These are phyloP conservation scores for Semaprochilodus insignis DNA, from an alignment of 2,797 vertebrate species.

Conservation along the genomic window DNA sequence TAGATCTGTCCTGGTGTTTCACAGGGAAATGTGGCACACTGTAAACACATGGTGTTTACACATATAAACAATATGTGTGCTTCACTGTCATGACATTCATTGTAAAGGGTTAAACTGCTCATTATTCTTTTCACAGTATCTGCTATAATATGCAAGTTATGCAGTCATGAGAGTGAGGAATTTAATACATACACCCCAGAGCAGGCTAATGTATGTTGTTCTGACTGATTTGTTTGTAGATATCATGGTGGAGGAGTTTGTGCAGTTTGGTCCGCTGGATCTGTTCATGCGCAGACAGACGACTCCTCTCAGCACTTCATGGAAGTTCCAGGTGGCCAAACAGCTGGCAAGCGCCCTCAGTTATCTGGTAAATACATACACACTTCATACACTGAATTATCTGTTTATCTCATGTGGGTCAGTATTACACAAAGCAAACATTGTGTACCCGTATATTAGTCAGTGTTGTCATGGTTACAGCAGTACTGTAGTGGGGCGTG, in stretches of 20 bases:
- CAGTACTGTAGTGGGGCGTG: neutral
- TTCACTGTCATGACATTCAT: too few species aligned
- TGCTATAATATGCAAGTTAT: too few species aligned
- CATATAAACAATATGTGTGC: too few species aligned
- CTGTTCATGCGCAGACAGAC: constrained; percentile 91
- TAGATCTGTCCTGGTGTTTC: too few species aligned
- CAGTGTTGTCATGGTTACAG: neutral
- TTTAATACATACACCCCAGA: too few species aligned
- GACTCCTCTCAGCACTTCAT: constrained; percentile 85
- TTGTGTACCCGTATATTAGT: too few species aligned
- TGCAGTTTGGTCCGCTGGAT: constrained; percentile 92
- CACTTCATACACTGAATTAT: constrained; percentile 5
- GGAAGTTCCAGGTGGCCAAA: constrained; percentile 98
- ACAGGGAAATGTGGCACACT: too few species aligned
- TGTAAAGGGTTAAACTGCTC: too few species aligned
- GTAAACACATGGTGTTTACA: too few species aligned
- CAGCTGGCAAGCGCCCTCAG: constrained; percentile 95
- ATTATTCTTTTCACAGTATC: too few species aligned
- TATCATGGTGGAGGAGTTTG: constrained; percentile 98
- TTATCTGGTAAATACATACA: constrained; percentile 85
- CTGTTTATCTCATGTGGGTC: neutral
- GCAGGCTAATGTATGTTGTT: neutral
- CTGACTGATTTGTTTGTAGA: constrained; percentile 71
- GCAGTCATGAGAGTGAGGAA: too few species aligned
- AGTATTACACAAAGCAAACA: neutral